Conservation (phyloP, 2,113 vertebrate genomes). For the Pluvianellus socialis region DNA sequence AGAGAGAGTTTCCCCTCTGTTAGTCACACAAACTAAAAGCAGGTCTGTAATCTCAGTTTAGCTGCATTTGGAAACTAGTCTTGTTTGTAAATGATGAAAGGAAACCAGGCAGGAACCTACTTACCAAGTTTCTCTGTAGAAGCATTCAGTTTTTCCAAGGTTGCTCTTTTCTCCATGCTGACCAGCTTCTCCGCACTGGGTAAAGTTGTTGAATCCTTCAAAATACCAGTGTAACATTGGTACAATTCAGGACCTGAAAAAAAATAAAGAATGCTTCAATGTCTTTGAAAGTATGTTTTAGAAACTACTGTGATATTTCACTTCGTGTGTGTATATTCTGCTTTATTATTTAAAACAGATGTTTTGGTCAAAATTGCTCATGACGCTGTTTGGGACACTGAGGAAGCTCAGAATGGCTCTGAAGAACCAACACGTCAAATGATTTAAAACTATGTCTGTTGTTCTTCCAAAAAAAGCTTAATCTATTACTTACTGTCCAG, state of each 20-base stretch:
- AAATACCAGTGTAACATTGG: background rate
- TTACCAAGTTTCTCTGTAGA: background rate
- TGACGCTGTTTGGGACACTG: background rate
- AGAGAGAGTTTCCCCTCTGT: background rate
- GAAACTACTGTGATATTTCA: background rate
- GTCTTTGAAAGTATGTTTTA: background rate
- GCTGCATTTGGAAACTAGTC: background rate
- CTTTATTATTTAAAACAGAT: background rate
- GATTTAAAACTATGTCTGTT: background rate
- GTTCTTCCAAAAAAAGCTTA: background rate
- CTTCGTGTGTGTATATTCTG: background rate
- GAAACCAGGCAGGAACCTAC: background rate
- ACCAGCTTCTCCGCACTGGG: background rate
- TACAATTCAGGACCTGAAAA: background rate
- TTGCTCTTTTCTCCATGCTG: background rate
- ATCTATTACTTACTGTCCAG: background rate
- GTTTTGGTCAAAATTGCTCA: background rate
- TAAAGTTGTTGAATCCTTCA: background rate
- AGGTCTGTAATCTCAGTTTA: conserved; percentile 10
- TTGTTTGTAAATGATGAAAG: background rate
- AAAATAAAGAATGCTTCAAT: background rate
- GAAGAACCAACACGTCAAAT: background rate
- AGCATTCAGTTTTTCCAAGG: background rate
- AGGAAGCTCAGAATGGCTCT: background rate
- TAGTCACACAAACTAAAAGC: background rate